These are phyloP conservation scores for Syrrhaptes paradoxus DNA, from an alignment of 2,113 vertebrate genomes.

Conservation along the genomic window DNA sequence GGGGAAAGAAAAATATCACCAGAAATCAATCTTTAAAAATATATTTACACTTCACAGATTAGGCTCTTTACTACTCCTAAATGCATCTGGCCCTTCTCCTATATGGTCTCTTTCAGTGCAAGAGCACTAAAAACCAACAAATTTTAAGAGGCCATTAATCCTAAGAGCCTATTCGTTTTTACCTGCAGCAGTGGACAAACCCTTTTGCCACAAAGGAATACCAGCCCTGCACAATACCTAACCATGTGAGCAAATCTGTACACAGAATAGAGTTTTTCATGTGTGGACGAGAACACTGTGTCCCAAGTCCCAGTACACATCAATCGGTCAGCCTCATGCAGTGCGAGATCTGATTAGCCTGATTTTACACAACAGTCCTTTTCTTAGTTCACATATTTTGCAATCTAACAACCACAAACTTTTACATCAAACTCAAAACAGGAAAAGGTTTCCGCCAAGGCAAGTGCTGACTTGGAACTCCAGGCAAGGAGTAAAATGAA, in stretches of 20 bases:
- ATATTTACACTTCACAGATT: neutral
- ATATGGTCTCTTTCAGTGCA: neutral
- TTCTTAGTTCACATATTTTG: slow-evolving; percentile 26
- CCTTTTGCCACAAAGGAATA: neutral
- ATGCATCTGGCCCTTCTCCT: neutral
- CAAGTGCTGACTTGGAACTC: slow-evolving; percentile 39
- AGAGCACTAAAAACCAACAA: neutral
- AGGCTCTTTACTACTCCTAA: neutral
- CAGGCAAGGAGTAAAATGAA: slow-evolving; percentile 16
- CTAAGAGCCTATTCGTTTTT: neutral
- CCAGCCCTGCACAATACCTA: neutral
- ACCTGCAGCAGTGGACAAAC: neutral
- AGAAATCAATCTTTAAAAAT: neutral
- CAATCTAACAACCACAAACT: slow-evolving; percentile 42
- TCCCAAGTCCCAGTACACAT: neutral
- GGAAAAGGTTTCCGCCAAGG: slow-evolving; percentile 10
- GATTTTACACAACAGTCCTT: slow-evolving; percentile 6
- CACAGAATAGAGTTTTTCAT: neutral
- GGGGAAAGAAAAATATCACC: neutral
- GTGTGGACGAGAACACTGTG: neutral
- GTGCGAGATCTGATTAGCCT: slow-evolving; percentile 5
- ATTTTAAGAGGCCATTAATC: neutral
- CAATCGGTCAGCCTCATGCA: neutral
- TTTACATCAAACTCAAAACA: slow-evolving; percentile 43
- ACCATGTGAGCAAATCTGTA: neutral